phyloP scores from a whole-genome alignment of 2,888 invertebrate genomes.

The Stenichneumon culpator region DNA sequence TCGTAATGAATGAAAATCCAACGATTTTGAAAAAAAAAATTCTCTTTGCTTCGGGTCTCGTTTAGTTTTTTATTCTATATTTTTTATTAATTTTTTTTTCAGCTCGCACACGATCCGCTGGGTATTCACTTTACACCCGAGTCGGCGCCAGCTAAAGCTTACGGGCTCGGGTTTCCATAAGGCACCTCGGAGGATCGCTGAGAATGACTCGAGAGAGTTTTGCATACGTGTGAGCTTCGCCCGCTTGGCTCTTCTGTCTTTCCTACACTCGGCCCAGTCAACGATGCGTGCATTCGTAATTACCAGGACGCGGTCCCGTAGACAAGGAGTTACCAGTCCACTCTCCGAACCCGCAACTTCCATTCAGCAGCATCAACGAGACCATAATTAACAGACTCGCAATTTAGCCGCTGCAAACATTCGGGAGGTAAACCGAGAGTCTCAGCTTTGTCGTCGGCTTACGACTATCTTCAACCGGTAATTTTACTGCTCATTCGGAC shows the following conservation, averaged over 20 bases:
- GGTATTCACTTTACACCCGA: background rate
- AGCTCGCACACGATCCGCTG: background rate
- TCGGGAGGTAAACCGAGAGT: background rate
- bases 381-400: constrained; percentile 27
- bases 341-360: background rate
- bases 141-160: background rate
- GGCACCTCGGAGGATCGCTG: background rate
- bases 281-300: constrained; percentile 36
- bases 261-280: background rate
- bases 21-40: background rate
- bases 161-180: background rate
- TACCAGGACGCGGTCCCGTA: constrained; percentile 2
- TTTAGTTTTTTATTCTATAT: background rate
- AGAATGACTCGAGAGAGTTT: constrained; percentile 1
- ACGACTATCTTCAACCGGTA: background rate
- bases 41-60: background rate
- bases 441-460: constrained; percentile 5
- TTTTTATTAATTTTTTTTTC: background rate
- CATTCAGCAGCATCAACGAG: constrained; percentile 27
- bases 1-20: constrained; percentile 24
- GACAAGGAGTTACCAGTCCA: constrained; percentile 6
- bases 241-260: constrained; percentile 12
- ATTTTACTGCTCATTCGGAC: background rate
- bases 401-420: constrained; percentile 9
- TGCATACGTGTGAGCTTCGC: constrained; percentile 8